Evolutionary conservation across 64 coral and sea anemone species (phyloP).

Genomic region (Astreopora myriophthalma): DNA sequence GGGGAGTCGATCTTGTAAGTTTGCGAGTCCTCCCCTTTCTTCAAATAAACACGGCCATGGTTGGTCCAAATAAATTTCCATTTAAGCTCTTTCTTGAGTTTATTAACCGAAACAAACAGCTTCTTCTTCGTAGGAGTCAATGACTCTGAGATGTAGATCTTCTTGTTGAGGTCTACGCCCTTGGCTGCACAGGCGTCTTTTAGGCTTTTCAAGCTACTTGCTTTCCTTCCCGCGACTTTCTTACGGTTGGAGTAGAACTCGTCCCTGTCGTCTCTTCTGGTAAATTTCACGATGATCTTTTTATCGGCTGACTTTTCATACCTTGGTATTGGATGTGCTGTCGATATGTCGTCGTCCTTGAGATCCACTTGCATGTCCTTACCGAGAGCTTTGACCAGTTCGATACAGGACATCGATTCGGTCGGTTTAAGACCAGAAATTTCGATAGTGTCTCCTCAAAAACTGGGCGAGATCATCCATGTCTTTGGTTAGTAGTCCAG

Average conservation of each 20-base stretch:
- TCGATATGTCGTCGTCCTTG: constrained; percentile 34
- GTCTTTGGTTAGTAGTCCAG: not conserved
- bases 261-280: constrained; percentile 12
- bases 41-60: not conserved
- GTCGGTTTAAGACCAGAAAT: constrained; percentile 14
- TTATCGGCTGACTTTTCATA: not conserved
- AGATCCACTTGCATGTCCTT: not conserved
- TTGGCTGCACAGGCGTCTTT: not conserved
- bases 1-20: not conserved
- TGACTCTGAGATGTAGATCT: not conserved
- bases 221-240: not conserved
- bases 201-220: not conserved
- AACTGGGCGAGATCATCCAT: constrained; percentile 32
- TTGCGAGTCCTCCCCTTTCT: not conserved
- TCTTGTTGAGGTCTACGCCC: not conserved
- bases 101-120: not conserved
- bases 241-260: constrained; percentile 32
- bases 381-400: not conserved
- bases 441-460: constrained; percentile 21
- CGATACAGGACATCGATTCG: constrained; percentile 15
- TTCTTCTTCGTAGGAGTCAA: not conserved
- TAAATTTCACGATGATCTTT: constrained; percentile 46
- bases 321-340: constrained; percentile 6
- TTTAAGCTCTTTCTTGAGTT: not conserved
- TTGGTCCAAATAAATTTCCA: not conserved